Percentiles rank a stretch among this genome's conserved stretches.
These are phyloP conservation scores for Allobates femoralis DNA, from an alignment of 2,797 vertebrate genomes.

Conservation along the genomic window DNA sequence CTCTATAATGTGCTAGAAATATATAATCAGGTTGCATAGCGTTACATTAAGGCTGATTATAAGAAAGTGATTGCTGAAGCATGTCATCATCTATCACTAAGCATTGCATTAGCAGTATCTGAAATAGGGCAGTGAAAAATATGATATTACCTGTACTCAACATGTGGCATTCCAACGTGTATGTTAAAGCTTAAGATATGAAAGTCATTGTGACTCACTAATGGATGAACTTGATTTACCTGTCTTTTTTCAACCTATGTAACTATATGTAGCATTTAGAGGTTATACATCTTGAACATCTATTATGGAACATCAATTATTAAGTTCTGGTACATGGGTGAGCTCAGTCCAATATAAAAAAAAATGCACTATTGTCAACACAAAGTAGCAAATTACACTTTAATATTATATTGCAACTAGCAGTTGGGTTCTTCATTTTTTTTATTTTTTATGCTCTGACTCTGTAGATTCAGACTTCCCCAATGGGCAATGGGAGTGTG, in stretches of 20 bases:
- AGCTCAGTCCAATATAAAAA: too few species aligned
- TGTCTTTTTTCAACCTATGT: too few species aligned
- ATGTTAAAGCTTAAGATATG: background rate
- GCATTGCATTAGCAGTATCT: background rate
- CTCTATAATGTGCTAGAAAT: background rate
- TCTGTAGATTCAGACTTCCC: too few species aligned
- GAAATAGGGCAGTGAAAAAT: background rate
- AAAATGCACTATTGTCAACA: too few species aligned
- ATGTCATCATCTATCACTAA: background rate
- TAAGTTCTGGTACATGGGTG: too few species aligned
- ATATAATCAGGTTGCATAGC: background rate
- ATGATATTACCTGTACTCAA: background rate
- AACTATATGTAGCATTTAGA: too few species aligned
- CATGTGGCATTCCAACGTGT: background rate
- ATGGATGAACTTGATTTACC: background rate
- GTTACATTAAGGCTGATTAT: conserved; percentile 13
- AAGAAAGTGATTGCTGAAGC: background rate
- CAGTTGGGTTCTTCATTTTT: too few species aligned
- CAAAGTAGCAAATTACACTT: too few species aligned
- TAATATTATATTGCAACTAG: too few species aligned
- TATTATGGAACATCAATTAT: too few species aligned
- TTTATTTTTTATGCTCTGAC: too few species aligned
- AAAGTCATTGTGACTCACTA: background rate
- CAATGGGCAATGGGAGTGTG: too few species aligned
- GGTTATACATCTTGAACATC: background rate